phyloP scores from a whole-genome alignment of 1,140 invertebrate genomes.

The Mercenaria mercenaria region DNA sequence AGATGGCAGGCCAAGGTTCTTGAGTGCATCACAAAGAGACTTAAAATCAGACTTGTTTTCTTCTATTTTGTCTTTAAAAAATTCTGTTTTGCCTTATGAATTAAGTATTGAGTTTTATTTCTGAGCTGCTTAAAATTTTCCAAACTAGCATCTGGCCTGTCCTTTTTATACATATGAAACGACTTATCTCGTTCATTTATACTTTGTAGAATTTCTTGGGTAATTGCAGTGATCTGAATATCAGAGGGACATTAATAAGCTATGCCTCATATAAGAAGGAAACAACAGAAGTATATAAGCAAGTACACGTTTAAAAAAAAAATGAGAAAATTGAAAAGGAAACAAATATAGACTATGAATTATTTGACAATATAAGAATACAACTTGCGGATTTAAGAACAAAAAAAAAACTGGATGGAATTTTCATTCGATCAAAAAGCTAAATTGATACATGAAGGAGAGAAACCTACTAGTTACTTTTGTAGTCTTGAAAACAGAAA shows the following conservation, averaged over 20 bases:
- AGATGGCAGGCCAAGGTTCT: too few relatives aligned
- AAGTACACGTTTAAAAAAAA: not conserved
- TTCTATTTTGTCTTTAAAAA: too few relatives aligned
- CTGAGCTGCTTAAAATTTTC: too few relatives aligned
- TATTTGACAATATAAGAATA: not conserved
- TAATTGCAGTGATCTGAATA: not conserved
- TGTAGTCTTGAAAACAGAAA: slow-evolving; percentile 27
- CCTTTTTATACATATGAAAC: too few relatives aligned
- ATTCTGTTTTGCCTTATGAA: too few relatives aligned
- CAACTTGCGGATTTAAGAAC: not conserved
- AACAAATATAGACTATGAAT: not conserved
- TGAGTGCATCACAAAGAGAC: too few relatives aligned
- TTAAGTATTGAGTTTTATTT: too few relatives aligned
- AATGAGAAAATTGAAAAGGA: not conserved
- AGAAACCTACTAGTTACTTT: slow-evolving; percentile 19
- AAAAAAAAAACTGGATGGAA: not conserved
- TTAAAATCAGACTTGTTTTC: too few relatives aligned
- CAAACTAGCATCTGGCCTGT: too few relatives aligned
- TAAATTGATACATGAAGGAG: slow-evolving; percentile 28
- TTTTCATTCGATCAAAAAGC: not conserved
- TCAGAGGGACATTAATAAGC: not conserved
- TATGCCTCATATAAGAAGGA: not conserved
- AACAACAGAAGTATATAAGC: not conserved
- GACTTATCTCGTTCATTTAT: too few relatives aligned
- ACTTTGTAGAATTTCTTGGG: too few relatives aligned